Conservation (phyloP, 2,113 vertebrate genomes). For the Aythya baeri region DNA sequence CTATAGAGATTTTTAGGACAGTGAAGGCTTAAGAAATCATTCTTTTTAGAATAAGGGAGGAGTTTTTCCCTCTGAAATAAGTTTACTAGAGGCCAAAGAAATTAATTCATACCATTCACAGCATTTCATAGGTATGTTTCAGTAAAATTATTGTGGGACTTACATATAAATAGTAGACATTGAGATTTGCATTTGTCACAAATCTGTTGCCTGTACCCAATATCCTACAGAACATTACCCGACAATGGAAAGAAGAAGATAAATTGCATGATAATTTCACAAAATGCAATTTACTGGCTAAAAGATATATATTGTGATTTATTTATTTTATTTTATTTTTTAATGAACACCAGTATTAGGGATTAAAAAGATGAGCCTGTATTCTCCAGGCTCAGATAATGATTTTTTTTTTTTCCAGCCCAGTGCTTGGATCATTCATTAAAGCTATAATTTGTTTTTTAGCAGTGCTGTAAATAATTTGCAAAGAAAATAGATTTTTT, state of each 20-base stretch:
- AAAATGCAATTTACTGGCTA: not conserved
- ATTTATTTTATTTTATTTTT: not conserved
- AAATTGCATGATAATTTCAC: not conserved
- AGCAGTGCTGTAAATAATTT: not conserved
- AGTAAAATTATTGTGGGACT: not conserved
- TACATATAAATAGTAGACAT: not conserved
- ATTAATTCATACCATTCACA: not conserved
- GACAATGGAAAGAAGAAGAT: not conserved
- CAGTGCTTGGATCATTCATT: not conserved
- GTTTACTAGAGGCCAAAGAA: not conserved
- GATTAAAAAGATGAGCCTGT: not conserved
- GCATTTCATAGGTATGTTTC: not conserved
- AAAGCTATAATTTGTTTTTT: not conserved
- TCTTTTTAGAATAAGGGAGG: not conserved
- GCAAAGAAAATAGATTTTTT: not conserved
- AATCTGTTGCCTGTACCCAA: not conserved
- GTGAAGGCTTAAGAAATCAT: not conserved
- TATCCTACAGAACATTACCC: not conserved
- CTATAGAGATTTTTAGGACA: not conserved
- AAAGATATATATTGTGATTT: not conserved
- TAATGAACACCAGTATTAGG: not conserved
- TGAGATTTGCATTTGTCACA: not conserved
- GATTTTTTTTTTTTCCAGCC: not conserved
- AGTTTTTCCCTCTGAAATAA: not conserved
- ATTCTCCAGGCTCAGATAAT: not conserved